These are phyloP conservation scores for Rosalia funebris DNA, from an alignment of 2,888 invertebrate genomes.

Conservation along the genomic window DNA sequence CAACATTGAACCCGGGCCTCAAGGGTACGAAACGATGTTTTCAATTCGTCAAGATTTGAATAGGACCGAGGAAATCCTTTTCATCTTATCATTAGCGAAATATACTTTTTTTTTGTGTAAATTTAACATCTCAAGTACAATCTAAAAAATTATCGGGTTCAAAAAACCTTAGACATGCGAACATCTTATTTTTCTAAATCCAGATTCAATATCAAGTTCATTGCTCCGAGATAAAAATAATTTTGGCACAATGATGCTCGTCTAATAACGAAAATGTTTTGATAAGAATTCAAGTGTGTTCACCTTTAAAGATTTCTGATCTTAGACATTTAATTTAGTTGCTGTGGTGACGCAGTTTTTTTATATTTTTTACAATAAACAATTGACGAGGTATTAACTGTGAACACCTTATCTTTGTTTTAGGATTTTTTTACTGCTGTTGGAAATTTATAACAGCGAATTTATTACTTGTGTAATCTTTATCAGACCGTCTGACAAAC, in stretches of 20 bases:
- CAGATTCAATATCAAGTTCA: slow-evolving; percentile 17
- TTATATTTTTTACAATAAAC: slow-evolving; percentile 6
- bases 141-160: background rate
- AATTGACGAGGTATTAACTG: slow-evolving; percentile 2
- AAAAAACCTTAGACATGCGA: background rate
- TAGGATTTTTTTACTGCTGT: background rate
- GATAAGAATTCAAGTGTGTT: slow-evolving; percentile 21
- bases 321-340: background rate
- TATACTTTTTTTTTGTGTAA: too few relatives aligned
- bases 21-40: background rate
- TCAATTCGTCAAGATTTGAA: too few relatives aligned
- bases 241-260: slow-evolving; percentile 25
- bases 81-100: too few relatives aligned
- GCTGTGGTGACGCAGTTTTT: background rate
- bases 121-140: background rate
- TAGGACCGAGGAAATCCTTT: too few relatives aligned
- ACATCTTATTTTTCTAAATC: slow-evolving; percentile 15
- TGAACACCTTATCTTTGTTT: background rate
- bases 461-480: too few relatives aligned
- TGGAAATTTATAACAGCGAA: background rate
- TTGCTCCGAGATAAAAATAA: slow-evolving; percentile 20
- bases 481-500: too few relatives aligned
- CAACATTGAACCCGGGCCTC: background rate
- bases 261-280: slow-evolving; percentile 14
- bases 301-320: slow-evolving; percentile 1